Conservation (phyloP, 2,888 invertebrate genomes). For the Cantharis rustica region DNA sequence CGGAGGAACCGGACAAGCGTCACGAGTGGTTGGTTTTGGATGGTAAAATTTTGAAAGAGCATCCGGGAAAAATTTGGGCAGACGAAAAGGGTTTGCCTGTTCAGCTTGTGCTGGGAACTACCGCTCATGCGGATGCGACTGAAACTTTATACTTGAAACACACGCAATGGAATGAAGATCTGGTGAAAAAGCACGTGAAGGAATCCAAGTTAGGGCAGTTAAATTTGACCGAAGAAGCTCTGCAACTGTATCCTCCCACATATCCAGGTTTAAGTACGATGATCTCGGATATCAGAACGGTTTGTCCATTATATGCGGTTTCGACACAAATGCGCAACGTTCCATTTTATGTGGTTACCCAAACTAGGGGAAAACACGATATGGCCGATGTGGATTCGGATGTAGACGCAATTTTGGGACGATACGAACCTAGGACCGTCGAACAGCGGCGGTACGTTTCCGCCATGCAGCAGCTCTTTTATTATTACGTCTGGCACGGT, state of each 20-base stretch:
- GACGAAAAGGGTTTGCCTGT: constrained; percentile 54
- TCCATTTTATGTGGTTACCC: constrained; percentile 76
- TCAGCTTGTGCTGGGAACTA: constrained; percentile 72
- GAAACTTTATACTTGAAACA: constrained; percentile 65
- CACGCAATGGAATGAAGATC: constrained; percentile 68
- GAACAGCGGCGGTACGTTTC: constrained; percentile 76
- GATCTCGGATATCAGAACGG: constrained; percentile 78
- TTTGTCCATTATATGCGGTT: constrained; percentile 76
- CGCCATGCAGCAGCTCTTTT: constrained; percentile 82
- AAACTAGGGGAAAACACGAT: constrained; percentile 59
- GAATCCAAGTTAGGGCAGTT: constrained; percentile 67
- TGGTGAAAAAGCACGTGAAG: constrained; percentile 67
- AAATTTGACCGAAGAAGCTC: constrained; percentile 66
- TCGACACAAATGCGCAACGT: constrained; percentile 66
- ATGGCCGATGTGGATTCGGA: constrained; percentile 62
- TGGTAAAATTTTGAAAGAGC: constrained; percentile 69
- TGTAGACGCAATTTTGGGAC: constrained; percentile 81
- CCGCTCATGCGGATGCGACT: constrained; percentile 74
- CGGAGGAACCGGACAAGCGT: constrained; percentile 61
- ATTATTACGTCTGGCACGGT: constrained; percentile 81
- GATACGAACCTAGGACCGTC: constrained; percentile 72
- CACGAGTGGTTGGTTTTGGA: constrained; percentile 80
- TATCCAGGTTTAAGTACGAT: constrained; percentile 70
- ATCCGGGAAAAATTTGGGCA: constrained; percentile 70
- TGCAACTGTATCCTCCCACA: constrained; percentile 69